Evolutionary conservation across 1,140 invertebrate species (phyloP).

Genomic region (Episyrphus balteatus): DNA sequence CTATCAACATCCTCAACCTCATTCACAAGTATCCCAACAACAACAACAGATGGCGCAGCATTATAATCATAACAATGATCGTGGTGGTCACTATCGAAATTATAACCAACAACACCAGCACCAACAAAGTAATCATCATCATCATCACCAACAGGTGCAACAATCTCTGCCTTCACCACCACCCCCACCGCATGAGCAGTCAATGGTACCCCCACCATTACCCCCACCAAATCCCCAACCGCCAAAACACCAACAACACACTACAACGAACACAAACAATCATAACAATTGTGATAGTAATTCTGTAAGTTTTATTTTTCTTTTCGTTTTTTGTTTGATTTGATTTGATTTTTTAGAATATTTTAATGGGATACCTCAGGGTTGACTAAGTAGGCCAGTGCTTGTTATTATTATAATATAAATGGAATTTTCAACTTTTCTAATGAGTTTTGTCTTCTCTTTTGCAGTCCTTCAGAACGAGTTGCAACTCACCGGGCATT

Average conservation of each 20-base stretch:
- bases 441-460: constrained; percentile 12
- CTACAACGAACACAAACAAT: constrained; percentile 5
- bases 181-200: background rate
- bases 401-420: background rate
- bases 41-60: constrained; percentile 2
- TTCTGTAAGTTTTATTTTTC: constrained; percentile 21
- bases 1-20: constrained; percentile 11
- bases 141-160: background rate
- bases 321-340: background rate
- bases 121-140: constrained; percentile 1
- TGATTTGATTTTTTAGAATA: too few relatives aligned
- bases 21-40: constrained; percentile 5
- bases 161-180: background rate
- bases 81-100: too few relatives aligned
- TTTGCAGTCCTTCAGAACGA: constrained; percentile 32
- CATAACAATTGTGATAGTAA: constrained; percentile 9
- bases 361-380: too few relatives aligned
- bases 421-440: constrained; percentile 1
- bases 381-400: too few relatives aligned
- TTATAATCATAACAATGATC: constrained; percentile 2
- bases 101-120: constrained; percentile 13
- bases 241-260: constrained; percentile 9
- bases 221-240: constrained; percentile 11
- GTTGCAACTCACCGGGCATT: constrained; percentile 24
- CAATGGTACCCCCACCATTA: background rate